Evolutionary conservation across 2,113 vertebrate genomes (phyloP).

Genomic region (Hemiprocne comata): DNA sequence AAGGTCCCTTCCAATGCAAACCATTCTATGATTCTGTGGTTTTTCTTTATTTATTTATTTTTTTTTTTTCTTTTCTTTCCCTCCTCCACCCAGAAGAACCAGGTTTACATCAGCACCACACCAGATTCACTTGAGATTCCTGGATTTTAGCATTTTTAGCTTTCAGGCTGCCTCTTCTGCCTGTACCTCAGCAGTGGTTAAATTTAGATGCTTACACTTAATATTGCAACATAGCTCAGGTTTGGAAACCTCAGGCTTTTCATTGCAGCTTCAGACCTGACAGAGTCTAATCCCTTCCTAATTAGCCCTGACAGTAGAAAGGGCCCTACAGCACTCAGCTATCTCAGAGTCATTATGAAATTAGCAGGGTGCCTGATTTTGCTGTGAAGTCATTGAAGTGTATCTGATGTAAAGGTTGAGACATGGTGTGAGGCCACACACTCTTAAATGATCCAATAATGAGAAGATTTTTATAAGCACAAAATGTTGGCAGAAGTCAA

Average conservation of each 20-base stretch:
- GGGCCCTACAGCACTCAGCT: not conserved
- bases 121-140: not conserved
- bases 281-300: not conserved
- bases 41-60: too few species aligned
- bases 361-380: conserved; percentile 34
- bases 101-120: not conserved
- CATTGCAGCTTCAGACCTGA: not conserved
- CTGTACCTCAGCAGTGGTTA: not conserved
- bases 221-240: not conserved
- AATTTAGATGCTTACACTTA: not conserved
- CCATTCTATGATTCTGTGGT: too few species aligned
- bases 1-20: too few species aligned
- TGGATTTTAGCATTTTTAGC: not conserved
- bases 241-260: conserved; percentile 1
- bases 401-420: conserved; percentile 3
- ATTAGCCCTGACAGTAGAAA: conserved; percentile 32
- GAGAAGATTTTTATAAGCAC: not conserved
- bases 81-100: not conserved
- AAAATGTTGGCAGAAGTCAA: not conserved
- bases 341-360: conserved; percentile 21
- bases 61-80: rapidly evolving
- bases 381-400: not conserved
- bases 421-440: not conserved
- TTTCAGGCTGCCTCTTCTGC: not conserved
- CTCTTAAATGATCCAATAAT: not conserved